Evolutionary conservation across 2,113 vertebrate genomes (phyloP).

Genomic region (Lepus americanus): DNA sequence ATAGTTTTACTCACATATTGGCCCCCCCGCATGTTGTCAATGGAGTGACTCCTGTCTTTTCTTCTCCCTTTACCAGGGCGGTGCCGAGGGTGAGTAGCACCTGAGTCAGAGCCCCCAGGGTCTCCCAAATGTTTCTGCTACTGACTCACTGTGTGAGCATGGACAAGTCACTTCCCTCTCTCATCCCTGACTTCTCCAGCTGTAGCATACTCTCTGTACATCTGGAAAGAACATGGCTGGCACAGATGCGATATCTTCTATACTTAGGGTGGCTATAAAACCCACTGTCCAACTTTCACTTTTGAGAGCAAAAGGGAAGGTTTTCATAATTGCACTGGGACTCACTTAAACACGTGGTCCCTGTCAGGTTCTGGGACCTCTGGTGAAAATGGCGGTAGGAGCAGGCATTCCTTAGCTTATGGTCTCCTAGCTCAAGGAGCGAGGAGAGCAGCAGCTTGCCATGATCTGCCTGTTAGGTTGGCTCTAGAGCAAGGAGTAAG

Average conservation of each 20-base stretch:
- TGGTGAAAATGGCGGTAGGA: neutral
- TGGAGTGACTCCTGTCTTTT: neutral
- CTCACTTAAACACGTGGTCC: neutral
- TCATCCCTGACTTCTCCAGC: neutral
- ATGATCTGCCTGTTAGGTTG: neutral
- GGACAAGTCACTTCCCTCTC: slow-evolving; percentile 53
- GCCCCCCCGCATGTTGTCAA: neutral
- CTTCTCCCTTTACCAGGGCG: neutral
- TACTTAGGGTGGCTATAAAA: rapidly evolving
- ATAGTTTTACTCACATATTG: neutral
- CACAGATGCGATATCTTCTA: neutral
- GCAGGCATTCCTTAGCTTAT: neutral
- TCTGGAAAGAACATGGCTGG: neutral
- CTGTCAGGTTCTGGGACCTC: neutral
- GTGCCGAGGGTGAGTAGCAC: neutral
- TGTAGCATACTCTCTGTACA: neutral
- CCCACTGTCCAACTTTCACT: neutral
- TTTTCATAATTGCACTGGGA: neutral
- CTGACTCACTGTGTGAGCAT: neutral
- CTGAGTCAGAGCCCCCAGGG: slow-evolving; percentile 54
- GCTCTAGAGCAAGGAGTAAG: neutral
- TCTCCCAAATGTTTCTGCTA: neutral
- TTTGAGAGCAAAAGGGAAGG: neutral
- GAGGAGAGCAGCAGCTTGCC: neutral
- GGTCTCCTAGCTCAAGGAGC: neutral